phyloP scores from a whole-genome alignment of 2,113 vertebrate species.

The Oryzias woworae region DNA sequence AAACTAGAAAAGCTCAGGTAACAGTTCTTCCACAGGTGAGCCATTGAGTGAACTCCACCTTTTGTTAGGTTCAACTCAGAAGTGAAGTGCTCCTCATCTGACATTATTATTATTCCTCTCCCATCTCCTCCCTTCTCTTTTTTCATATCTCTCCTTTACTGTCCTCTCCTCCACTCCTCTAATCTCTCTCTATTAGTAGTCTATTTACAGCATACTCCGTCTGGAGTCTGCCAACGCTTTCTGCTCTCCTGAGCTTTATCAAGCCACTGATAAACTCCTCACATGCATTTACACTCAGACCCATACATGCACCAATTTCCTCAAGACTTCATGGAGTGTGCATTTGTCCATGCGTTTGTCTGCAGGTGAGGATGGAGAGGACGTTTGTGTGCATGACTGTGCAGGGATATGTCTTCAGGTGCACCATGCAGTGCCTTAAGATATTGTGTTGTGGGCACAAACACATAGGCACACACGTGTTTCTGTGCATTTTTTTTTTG shows the following conservation, averaged over 20 bases:
- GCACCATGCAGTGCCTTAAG: slow-evolving; percentile 1
- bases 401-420: slow-evolving; percentile 9
- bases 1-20: background rate
- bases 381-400: background rate
- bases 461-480: slow-evolving; percentile 27
- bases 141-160: slow-evolving; percentile 66
- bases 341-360: slow-evolving; percentile 12
- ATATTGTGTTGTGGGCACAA: background rate
- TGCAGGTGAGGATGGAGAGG: slow-evolving; percentile 15
- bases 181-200: slow-evolving; percentile 74
- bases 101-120: slow-evolving; percentile 66
- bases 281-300: slow-evolving; percentile 45
- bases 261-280: slow-evolving; percentile 63
- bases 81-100: slow-evolving; percentile 29
- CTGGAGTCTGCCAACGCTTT: slow-evolving; percentile 64
- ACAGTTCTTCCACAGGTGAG: slow-evolving; percentile 45
- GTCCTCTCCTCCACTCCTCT: slow-evolving; percentile 64
- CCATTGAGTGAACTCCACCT: background rate
- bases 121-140: slow-evolving; percentile 43
- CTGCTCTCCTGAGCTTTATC: slow-evolving; percentile 70
- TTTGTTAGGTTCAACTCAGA: slow-evolving; percentile 17
- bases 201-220: slow-evolving; percentile 72
- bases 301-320: slow-evolving; percentile 24
- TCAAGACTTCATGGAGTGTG: slow-evolving; percentile 17
- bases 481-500: slow-evolving; percentile 30